Evolutionary conservation across 2,113 vertebrate species (phyloP).

Genomic region (Notiomystis cincta): DNA sequence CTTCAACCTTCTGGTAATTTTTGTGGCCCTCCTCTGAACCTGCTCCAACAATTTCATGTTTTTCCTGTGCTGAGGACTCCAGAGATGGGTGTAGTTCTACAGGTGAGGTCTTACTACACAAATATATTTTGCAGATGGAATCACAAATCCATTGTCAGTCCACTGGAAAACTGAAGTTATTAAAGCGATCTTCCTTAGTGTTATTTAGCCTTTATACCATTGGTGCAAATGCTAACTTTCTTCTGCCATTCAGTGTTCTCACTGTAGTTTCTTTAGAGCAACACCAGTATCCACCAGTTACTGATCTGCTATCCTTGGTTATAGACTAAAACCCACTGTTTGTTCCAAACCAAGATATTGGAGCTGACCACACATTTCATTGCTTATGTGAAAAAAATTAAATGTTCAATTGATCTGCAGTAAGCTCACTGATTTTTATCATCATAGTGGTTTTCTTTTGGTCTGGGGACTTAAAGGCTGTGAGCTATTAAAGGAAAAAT

Average conservation of each 20-base stretch:
- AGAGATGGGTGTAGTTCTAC: not conserved
- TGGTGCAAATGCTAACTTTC: not conserved
- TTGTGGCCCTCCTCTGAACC: not conserved
- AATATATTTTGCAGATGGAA: not conserved
- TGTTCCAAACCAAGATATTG: not conserved
- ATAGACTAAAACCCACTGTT: not conserved
- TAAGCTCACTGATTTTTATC: not conserved
- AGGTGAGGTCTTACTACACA: not conserved
- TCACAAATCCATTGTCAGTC: not conserved
- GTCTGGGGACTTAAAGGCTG: not conserved
- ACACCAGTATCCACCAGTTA: not conserved
- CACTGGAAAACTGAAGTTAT: not conserved
- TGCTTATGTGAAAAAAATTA: not conserved
- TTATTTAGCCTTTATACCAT: not conserved
- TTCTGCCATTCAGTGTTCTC: not conserved
- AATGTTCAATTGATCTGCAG: not conserved
- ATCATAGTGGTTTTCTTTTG: not conserved
- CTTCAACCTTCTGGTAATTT: not conserved
- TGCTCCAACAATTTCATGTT: not conserved
- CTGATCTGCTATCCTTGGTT: not conserved
- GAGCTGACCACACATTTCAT: not conserved
- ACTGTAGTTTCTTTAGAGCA: not conserved
- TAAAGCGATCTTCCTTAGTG: not conserved
- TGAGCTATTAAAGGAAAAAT: not conserved
- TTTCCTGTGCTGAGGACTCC: not conserved